Evolutionary conservation across 2,888 invertebrate species (phyloP), one percentile per base, ranked within the genome.

Genomic region (Drosophila emarginata): DNA sequence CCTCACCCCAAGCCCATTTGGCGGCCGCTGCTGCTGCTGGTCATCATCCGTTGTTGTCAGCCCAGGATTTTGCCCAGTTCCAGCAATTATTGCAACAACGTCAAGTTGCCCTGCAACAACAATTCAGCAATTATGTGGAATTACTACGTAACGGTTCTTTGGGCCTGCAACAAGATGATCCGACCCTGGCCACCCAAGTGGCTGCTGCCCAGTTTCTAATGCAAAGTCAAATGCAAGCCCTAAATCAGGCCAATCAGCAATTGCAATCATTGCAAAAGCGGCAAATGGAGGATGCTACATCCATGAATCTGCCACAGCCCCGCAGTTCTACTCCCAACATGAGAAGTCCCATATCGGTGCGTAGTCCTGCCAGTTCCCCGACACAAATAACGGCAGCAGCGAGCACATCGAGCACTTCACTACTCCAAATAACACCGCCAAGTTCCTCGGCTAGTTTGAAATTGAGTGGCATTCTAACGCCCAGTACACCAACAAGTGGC

Each of bases 181-280:
- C 92, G 0, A 79, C 87, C 1, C 76, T 91, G 39, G 79, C 88
- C 11, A 78, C 91, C 0, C 91, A 92, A 67, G 82, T 90, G 57
- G 91, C 95, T 0, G 87, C 91, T 75, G 94, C 95, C 32, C 96
- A 96, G 91, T 95, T 96, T 89, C 95, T 96, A 89, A 92, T 96
- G 67, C 96, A 96, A 90, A 96, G 95, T 91, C 96, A 89, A 74
- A 70, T 91, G 91, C 97, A 97, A 90, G 95, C 95, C 7, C 94
- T 97, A 79, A 95, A 96, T 40, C 97, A 97, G 91, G 96, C 96
- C 40, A 96, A 96, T 36, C 96, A 96, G 89, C 96, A 96, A 90
- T 92, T 96, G 75, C 96, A 96, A 87, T 96, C 96, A 78, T 93
- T 97, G 67, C 96, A 96, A 81, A 95, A 95, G 78, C 93, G 94